These are phyloP conservation scores for Thermophis baileyi DNA, from an alignment of 2,113 vertebrate species.

Conservation along the genomic window DNA sequence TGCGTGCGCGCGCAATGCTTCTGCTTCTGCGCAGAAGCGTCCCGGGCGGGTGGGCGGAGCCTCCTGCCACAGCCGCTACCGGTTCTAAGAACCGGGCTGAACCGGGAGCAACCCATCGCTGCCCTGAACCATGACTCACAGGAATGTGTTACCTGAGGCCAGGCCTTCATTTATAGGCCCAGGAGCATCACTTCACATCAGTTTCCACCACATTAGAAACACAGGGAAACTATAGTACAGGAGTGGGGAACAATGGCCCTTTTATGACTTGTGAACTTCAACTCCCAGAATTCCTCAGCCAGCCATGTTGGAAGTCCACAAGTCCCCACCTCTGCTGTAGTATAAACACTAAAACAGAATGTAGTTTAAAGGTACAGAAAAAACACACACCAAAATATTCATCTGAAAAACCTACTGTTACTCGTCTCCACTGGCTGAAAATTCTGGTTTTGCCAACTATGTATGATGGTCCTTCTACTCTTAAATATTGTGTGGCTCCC, in stretches of 20 bases:
- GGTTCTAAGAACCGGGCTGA: too few species aligned
- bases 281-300: too few species aligned
- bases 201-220: background rate
- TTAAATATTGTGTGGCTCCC: background rate
- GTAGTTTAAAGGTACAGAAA: background rate
- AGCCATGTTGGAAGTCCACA: too few species aligned
- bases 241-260: too few species aligned
- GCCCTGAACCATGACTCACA: background rate
- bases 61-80: too few species aligned
- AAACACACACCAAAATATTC: background rate
- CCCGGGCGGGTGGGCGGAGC: too few species aligned
- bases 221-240: background rate
- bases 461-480: background rate
- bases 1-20: too few species aligned
- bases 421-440: background rate
- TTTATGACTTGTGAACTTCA: too few species aligned
- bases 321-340: background rate
- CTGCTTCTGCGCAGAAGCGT: too few species aligned
- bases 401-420: background rate
- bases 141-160: background rate
- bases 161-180: background rate
- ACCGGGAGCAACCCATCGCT: too few species aligned
- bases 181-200: background rate
- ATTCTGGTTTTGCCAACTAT: background rate
- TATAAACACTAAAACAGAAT: background rate